A percentile compares a stretch with the other conserved stretches of the same genome.
phyloP scores from a whole-genome alignment of 2,113 vertebrate species.

The Catharus minimus region DNA sequence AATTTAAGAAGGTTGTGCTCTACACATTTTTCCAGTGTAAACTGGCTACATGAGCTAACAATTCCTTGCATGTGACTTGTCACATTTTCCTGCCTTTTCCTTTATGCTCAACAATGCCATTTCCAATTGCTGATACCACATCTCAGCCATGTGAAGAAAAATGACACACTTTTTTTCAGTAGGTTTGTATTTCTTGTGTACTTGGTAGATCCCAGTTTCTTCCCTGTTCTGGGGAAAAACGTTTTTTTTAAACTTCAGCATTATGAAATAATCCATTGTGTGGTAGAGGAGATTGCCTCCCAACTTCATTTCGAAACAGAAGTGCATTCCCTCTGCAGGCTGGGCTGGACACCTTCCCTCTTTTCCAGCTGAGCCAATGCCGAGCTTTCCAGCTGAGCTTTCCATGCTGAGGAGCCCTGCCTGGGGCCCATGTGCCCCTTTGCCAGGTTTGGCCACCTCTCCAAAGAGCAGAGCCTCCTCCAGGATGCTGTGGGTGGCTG shows the following conservation, averaged over 20 bases:
- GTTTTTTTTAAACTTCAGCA: not conserved
- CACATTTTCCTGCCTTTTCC: not conserved
- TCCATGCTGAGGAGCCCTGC: accelerated
- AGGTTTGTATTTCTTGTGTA: not conserved
- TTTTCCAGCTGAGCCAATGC: not conserved
- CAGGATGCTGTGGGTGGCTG: not conserved
- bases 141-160: not conserved
- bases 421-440: accelerated
- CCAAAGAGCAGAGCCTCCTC: not conserved
- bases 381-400: not conserved
- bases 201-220: not conserved
- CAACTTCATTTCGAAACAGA: not conserved
- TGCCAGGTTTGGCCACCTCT: not conserved
- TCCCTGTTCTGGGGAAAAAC: not conserved
- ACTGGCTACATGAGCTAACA: not conserved
- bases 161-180: not conserved
- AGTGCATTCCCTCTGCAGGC: not conserved
- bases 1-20: not conserved
- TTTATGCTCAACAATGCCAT: not conserved
- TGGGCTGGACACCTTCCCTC: not conserved
- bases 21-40: not conserved
- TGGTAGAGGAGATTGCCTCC: not conserved
- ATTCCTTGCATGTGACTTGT: not conserved
- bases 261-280: not conserved
- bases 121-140: not conserved